Conservation (phyloP, 2,797 vertebrate genomes). For the Helicolenus hilgendorfi region DNA sequence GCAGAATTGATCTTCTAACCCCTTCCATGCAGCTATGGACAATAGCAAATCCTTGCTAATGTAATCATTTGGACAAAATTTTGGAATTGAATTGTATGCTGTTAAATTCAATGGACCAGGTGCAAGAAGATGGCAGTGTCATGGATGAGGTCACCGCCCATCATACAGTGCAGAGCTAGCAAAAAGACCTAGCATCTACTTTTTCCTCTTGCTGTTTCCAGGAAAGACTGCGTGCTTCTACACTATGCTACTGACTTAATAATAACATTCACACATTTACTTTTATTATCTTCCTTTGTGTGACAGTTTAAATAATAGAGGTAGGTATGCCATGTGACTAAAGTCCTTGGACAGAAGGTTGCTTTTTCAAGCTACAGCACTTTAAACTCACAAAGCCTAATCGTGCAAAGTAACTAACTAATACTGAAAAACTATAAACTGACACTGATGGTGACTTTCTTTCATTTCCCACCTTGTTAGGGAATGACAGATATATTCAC, state of each 20-base stretch:
- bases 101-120: conserved; percentile 57
- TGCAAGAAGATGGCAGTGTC: conserved; percentile 37
- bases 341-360: not conserved
- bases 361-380: not conserved
- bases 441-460: not conserved
- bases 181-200: conserved; percentile 7
- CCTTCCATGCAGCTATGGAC: conserved; percentile 56
- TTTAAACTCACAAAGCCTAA: not conserved
- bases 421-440: not conserved
- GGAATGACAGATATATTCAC: conserved; percentile 10
- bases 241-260: not conserved
- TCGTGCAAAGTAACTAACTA: not conserved
- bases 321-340: not conserved
- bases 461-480: conserved; percentile 5
- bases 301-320: not conserved
- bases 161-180: conserved; percentile 47
- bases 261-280: not conserved
- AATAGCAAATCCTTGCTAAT: conserved; percentile 64
- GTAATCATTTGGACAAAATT: conserved; percentile 59
- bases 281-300: not conserved
- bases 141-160: conserved; percentile 50
- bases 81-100: conserved; percentile 52
- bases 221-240: not conserved
- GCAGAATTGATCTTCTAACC: conserved; percentile 67
- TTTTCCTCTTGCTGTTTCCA: conserved; percentile 19